phyloP scores from a whole-genome alignment of 2,113 vertebrate species.

The Callipepla californica region DNA sequence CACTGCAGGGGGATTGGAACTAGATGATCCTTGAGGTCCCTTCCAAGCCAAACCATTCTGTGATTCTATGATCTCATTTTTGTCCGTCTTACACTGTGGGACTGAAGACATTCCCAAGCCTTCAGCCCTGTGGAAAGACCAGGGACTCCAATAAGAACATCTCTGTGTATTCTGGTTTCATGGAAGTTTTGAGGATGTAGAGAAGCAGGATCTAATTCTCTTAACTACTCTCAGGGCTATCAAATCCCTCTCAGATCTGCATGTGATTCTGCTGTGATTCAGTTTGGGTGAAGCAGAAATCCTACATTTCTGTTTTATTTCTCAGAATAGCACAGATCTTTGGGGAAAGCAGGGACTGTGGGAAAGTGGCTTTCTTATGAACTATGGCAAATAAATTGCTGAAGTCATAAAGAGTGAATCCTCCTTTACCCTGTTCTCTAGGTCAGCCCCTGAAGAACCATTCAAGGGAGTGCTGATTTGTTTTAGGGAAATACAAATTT shows the following conservation, averaged over 20 bases:
- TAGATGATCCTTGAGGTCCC: no score
- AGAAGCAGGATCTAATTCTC: background rate
- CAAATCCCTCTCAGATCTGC: background rate
- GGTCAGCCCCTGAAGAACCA: background rate
- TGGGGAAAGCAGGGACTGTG: background rate
- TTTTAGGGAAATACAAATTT: conserved; percentile 8
- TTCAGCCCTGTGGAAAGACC: background rate
- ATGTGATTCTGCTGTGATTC: background rate
- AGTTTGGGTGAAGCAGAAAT: background rate
- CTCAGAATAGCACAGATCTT: background rate
- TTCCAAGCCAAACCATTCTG: no score
- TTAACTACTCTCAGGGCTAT: background rate
- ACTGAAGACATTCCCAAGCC: background rate
- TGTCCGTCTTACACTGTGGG: background rate
- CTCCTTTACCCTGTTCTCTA: background rate
- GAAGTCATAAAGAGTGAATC: conserved; percentile 2
- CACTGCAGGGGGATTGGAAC: no score
- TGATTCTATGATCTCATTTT: background rate
- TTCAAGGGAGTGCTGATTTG: fast-evolving
- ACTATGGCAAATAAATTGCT: background rate
- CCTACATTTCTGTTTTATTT: background rate
- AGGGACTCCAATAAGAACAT: background rate
- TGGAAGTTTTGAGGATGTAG: background rate
- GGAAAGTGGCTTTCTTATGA: background rate
- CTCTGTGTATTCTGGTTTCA: background rate